Evolutionary conservation across 1,140 invertebrate species (phyloP).

Genomic region (Apis florea): DNA sequence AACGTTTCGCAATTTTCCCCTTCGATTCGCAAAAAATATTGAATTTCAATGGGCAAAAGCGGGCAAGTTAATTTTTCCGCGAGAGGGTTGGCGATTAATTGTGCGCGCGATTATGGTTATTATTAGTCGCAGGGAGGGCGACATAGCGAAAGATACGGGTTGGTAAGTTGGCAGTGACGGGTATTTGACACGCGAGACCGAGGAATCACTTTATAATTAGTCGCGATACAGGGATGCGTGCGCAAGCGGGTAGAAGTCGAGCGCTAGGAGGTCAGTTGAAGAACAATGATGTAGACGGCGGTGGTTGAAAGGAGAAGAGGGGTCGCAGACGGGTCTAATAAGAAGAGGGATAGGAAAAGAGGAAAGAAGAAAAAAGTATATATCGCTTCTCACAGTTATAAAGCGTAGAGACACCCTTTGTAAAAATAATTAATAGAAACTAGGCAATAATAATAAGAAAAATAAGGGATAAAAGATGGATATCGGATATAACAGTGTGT

Average conservation of each 20-base stretch:
- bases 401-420: no score
- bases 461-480: no score
- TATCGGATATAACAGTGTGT: no score
- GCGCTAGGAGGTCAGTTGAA: constrained; percentile 41
- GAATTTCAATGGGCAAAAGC: no score
- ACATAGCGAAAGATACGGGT: no score
- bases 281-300: constrained; percentile 30
- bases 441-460: no score
- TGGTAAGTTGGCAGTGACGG: constrained; percentile 44
- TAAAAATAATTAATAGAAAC: no score
- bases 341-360: not conserved
- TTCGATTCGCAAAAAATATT: no score
- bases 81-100: not conserved
- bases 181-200: constrained; percentile 51
- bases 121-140: not conserved
- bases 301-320: constrained; percentile 26
- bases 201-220: constrained; percentile 71
- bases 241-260: constrained; percentile 48
- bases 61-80: not conserved
- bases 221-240: constrained; percentile 62
- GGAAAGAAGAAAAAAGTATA: no score
- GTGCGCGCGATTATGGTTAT: not conserved
- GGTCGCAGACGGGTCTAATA: no score
- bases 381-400: no score
- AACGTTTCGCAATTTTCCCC: no score